Evolutionary conservation across 2,113 vertebrate species (phyloP).

Genomic region (Pygathrix nemaeus): DNA sequence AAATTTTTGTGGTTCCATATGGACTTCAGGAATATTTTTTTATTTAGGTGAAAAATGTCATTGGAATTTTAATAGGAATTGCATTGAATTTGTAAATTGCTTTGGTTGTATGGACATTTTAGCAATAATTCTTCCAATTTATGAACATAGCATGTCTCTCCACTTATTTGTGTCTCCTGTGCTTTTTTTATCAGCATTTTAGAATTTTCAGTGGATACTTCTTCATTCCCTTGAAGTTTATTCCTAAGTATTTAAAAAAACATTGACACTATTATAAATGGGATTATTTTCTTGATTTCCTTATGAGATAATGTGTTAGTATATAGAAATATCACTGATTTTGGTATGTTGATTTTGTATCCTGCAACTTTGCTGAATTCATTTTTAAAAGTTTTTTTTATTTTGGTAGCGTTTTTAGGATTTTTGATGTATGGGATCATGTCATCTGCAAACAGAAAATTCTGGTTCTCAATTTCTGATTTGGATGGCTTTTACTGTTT

Average conservation of each 20-base stretch:
- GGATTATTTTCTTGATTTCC: neutral
- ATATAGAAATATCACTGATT: neutral
- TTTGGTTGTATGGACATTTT: neutral
- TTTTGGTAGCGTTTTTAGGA: neutral
- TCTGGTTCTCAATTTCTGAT: neutral
- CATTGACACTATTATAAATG: neutral
- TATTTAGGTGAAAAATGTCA: neutral
- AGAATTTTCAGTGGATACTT: neutral
- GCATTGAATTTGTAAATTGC: neutral
- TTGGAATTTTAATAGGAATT: neutral
- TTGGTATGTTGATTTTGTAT: neutral
- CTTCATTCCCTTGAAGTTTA: neutral
- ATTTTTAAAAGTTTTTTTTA: too few species aligned
- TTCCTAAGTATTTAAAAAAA: neutral
- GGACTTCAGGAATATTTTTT: neutral
- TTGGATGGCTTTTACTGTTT: neutral
- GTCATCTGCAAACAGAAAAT: neutral
- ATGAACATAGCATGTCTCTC: neutral
- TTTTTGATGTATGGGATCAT: neutral
- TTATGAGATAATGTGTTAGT: neutral
- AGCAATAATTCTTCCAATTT: neutral
- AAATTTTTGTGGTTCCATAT: neutral
- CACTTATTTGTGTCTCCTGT: neutral
- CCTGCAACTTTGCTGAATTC: neutral
- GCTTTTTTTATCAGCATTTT: neutral